phyloP scores from a whole-genome alignment of 2,888 invertebrate species.

The Patella depressa region DNA sequence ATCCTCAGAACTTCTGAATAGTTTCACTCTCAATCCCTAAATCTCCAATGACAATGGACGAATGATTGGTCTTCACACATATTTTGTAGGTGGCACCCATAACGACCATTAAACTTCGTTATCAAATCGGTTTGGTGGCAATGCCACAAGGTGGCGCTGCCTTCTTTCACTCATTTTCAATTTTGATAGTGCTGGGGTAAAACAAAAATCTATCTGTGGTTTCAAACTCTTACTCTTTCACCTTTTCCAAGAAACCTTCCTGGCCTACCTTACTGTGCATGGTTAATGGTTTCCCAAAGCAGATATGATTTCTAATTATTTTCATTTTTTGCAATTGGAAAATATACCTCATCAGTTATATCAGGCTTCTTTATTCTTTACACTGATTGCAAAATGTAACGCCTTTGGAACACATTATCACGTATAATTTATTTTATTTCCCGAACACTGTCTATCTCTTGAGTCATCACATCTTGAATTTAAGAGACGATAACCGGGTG shows the following conservation, averaged over 20 bases:
- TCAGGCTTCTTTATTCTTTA: neutral
- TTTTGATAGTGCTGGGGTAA: no score
- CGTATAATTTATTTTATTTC: neutral
- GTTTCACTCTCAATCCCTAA: neutral
- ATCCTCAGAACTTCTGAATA: neutral
- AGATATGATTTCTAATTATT: neutral
- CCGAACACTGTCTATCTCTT: neutral
- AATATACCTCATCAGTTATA: neutral
- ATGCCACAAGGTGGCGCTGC: no score
- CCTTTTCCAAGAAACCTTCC: no score
- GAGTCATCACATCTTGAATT: neutral
- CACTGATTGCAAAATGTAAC: neutral
- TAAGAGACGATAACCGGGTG: neutral
- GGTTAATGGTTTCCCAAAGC: neutral
- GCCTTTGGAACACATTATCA: neutral
- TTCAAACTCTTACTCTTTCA: no score
- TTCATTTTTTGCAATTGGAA: neutral
- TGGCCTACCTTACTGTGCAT: no score
- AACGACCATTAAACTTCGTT: neutral
- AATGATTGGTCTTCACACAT: neutral
- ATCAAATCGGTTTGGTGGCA: neutral
- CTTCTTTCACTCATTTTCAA: no score
- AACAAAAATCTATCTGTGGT: no score
- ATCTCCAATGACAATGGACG: neutral
- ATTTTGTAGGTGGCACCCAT: conserved; percentile 3